Evolutionary conservation across 2,888 invertebrate genomes (phyloP).

Genomic region (Tanytarsus gracilentus): DNA sequence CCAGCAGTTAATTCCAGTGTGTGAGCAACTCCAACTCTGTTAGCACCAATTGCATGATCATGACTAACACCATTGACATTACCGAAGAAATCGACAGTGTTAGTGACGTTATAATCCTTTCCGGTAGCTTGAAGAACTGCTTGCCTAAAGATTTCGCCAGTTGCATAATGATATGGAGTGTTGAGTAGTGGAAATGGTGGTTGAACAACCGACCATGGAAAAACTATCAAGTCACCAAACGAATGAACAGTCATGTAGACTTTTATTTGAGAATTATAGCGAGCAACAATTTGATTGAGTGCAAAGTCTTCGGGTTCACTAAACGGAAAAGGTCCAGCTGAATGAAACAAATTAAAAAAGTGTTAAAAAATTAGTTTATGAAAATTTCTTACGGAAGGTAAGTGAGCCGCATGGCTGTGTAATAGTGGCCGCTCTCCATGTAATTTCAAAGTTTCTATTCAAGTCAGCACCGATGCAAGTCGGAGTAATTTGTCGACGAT

Average conservation of each 20-base stretch:
- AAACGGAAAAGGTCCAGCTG: too few relatives aligned
- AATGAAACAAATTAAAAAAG: too few relatives aligned
- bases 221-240: constrained; percentile 42
- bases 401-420: too few relatives aligned
- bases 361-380: too few relatives aligned
- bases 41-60: constrained; percentile 47
- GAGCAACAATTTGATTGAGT: neutral
- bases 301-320: constrained; percentile 5
- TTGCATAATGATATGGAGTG: constrained; percentile 16
- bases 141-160: constrained; percentile 32
- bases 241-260: constrained; percentile 42
- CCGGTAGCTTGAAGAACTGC: constrained; percentile 40
- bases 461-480: constrained; percentile 62
- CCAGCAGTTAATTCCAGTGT: constrained; percentile 53
- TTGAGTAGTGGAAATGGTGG: too few relatives aligned
- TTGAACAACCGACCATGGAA: too few relatives aligned
- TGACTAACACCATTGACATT: constrained; percentile 50
- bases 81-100: constrained; percentile 41
- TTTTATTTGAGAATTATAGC: constrained; percentile 40
- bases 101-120: constrained; percentile 45
- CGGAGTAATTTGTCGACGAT: constrained; percentile 46
- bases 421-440: neutral
- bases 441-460: constrained; percentile 42
- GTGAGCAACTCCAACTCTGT: constrained; percentile 46
- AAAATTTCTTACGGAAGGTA: too few relatives aligned